Conservation (phyloP, 2,797 vertebrate species). For the Pygocentrus nattereri region DNA sequence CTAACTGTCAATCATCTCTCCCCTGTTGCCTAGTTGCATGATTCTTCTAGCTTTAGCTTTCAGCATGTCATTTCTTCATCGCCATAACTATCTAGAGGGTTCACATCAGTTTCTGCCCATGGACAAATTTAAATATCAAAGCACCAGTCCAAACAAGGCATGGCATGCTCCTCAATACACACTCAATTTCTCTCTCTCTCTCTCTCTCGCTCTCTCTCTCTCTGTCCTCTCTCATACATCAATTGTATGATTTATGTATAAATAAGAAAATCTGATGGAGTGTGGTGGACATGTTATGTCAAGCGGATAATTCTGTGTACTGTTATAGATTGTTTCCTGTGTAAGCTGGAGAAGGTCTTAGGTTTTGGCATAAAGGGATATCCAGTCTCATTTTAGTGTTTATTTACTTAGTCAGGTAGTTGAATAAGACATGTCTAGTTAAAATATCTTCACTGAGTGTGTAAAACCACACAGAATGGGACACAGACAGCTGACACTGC, state of each 20-base stretch:
- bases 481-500: too few relatives aligned
- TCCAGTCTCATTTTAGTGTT: not conserved
- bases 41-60: not conserved
- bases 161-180: slow-evolving; percentile 13
- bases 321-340: slow-evolving; percentile 8
- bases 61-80: slow-evolving; percentile 28
- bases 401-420: not conserved
- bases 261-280: slow-evolving; percentile 13
- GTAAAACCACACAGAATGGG: too few relatives aligned
- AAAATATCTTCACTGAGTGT: not conserved
- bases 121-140: slow-evolving; percentile 45
- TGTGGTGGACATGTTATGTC: slow-evolving; percentile 22
- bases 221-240: not conserved
- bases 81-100: slow-evolving; percentile 9
- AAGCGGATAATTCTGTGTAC: not conserved
- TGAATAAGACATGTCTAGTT: not conserved
- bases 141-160: slow-evolving; percentile 13
- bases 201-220: not conserved
- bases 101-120: slow-evolving; percentile 37
- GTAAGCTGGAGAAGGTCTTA: not conserved
- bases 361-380: not conserved
- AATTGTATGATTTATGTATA: slow-evolving; percentile 23
- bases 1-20: slow-evolving; percentile 9
- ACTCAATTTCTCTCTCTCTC: not conserved
- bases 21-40: not conserved